phyloP scores from a whole-genome alignment of 2,113 vertebrate genomes.

The Azemiops feae region DNA sequence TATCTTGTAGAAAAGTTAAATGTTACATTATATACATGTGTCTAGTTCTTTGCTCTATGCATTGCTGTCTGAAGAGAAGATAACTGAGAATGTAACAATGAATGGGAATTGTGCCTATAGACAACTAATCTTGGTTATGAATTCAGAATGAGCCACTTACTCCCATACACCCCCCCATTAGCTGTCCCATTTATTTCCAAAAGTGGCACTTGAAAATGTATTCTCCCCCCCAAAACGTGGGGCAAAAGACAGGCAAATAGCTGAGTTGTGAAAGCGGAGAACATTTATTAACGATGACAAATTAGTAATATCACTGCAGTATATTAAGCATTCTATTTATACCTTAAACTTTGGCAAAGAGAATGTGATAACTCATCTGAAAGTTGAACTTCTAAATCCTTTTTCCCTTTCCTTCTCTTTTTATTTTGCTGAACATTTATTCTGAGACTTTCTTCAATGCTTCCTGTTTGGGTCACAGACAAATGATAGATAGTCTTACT shows the following conservation, averaged over 20 bases:
- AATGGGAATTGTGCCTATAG: conserved; percentile 23
- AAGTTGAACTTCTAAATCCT: conserved; percentile 28
- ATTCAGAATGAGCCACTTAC: conserved; percentile 5
- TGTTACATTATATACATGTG: background rate
- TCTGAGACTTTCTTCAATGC: conserved; percentile 39
- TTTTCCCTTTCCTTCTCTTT: conserved; percentile 37
- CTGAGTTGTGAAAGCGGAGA: conserved; percentile 15
- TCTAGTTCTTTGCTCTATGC: background rate
- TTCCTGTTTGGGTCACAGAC: conserved; percentile 33
- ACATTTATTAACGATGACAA: conserved; percentile 48
- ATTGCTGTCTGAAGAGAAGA: background rate
- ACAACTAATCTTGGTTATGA: conserved; percentile 38
- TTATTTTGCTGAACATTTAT: conserved; percentile 29
- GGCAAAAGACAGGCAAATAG: conserved; percentile 25
- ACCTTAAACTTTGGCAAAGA: conserved; percentile 21
- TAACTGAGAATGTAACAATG: background rate
- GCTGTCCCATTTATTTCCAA: background rate
- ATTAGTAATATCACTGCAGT: conserved; percentile 29
- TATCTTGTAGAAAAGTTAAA: background rate
- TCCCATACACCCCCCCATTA: background rate
- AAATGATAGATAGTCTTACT: conserved; percentile 32
- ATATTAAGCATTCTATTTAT: conserved; percentile 46
- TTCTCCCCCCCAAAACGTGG: background rate
- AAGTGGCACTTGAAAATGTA: conserved; percentile 3
- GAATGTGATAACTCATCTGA: conserved; percentile 39